Base-by-base conservation (phyloP, 2,113 vertebrate species). In the Anhinga anhinga region DNA sequence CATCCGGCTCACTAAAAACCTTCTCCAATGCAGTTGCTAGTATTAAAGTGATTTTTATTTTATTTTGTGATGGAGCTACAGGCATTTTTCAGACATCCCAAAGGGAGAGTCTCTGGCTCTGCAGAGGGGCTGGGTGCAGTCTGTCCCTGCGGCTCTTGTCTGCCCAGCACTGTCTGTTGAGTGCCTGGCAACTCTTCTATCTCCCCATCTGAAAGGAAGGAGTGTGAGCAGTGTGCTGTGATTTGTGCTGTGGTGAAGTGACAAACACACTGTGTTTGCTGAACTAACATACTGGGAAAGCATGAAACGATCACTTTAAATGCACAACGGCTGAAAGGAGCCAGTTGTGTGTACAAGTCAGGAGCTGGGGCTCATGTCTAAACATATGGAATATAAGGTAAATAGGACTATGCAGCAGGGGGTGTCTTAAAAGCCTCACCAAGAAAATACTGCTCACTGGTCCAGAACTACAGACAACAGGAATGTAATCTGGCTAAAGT, bases 231-330 rank as follows among this genome's bases (percentile, higher is more conserved):
- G 65, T 47, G 83, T 72, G 52, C 71, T 78, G 83, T 38, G 90
- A 88, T 67, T 76, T 80, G 74, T 62, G 59, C 61, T 87, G 76
- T 58, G 86, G 59, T n/a, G 50, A 23, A 77, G 95, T 66, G 86
- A 87, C 88, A 90, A 88, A 65, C 69, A 74, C 18, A 2, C 70
- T 6, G 50, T 78, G 83, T 97, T 95, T 95, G 83, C 94, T 92
- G 13, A 95, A 65, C 88, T 52, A 59, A 84, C 86, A 78, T 34
- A 18, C 56, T 45, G 81, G 78, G 77, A 88, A 82, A 82, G 49
- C 69, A 32, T 52, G 56, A 88, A 91, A 73, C 19, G 66, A 72
- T 84, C 42, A 10, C 66, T 94, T 77, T 49, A 26, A 82, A 79
- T 79, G 67, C 66, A 58, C 17, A 86, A 18, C 0, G 5, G 86